Evolutionary conservation across 30 jellyfish, hydroid and myxozoan species (phyloP).

Genomic region (Calvadosia cruxmelitensis): DNA sequence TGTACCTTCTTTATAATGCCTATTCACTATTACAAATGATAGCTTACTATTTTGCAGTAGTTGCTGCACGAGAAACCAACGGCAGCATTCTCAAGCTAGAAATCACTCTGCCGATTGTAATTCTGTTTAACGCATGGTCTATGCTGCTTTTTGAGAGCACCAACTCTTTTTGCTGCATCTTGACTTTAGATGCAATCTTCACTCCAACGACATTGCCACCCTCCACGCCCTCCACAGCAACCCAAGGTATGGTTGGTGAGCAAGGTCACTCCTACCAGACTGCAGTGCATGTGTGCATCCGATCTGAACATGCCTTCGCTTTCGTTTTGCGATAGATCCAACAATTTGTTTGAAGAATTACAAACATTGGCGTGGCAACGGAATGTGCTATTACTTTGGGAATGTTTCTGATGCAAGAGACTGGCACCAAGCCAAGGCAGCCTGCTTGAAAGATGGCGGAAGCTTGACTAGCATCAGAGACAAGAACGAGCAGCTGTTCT

Average conservation of each 20-base stretch:
- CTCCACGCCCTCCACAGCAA: slow-evolving; percentile 13
- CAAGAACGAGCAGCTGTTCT: slow-evolving; percentile 11
- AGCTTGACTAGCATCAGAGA: slow-evolving; percentile 10
- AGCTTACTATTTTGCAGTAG: no score
- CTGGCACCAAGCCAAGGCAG: slow-evolving; percentile 16
- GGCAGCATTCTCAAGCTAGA: neutral
- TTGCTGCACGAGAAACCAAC: no score
- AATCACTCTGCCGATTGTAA: no score
- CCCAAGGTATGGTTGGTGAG: slow-evolving; percentile 9
- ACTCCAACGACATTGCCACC: slow-evolving; percentile 1
- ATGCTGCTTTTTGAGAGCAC: slow-evolving; percentile 9
- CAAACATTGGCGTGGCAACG: slow-evolving; percentile 40
- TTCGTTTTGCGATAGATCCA: slow-evolving; percentile 32
- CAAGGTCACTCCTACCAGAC: no score
- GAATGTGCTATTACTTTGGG: slow-evolving; percentile 66
- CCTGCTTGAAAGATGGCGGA: slow-evolving; percentile 11
- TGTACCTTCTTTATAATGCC: no score
- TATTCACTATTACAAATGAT: no score
- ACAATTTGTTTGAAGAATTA: slow-evolving; percentile 31
- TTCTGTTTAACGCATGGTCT: neutral
- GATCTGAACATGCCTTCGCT: neutral
- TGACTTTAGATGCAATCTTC: neutral
- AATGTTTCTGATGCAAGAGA: slow-evolving; percentile 12
- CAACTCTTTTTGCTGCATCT: neutral
- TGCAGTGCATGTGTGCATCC: no score